Evolutionary conservation across 2,113 vertebrate genomes (phyloP).

Genomic region (Nematolebias whitei): DNA sequence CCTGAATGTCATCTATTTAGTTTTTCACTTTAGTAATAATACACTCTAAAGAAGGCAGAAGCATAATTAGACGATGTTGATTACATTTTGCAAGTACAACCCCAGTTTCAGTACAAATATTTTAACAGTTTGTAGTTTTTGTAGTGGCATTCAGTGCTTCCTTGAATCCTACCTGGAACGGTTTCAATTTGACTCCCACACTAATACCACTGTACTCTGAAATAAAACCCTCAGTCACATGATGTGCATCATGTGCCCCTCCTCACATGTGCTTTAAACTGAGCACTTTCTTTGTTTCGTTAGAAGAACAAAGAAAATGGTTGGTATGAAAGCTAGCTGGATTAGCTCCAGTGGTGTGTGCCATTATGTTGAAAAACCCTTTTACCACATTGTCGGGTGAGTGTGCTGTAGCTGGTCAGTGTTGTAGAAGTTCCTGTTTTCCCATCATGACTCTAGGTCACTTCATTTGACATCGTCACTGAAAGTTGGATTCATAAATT

Average conservation of each 20-base stretch:
- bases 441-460: background rate
- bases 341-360: slow-evolving; percentile 41
- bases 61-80: too few species aligned
- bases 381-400: slow-evolving; percentile 29
- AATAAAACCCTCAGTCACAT: slow-evolving; percentile 52
- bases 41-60: background rate
- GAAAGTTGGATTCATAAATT: too few species aligned
- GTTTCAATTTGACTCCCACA: slow-evolving; percentile 25
- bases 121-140: background rate
- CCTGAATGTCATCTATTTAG: background rate
- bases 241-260: slow-evolving; percentile 57
- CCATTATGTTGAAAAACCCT: slow-evolving; percentile 42
- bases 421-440: slow-evolving; percentile 7
- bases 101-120: background rate
- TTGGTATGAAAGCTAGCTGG: slow-evolving; percentile 33
- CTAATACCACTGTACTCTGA: slow-evolving; percentile 34
- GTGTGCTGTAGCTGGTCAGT: slow-evolving; percentile 10
- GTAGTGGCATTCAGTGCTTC: slow-evolving; percentile 1
- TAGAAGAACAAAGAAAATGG: slow-evolving; percentile 51
- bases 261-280: slow-evolving; percentile 50
- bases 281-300: slow-evolving; percentile 58
- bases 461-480: background rate
- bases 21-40: background rate
- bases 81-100: background rate
- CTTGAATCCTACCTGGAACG: slow-evolving; percentile 24